Evolutionary conservation across 1,140 invertebrate genomes (phyloP), one percentile per base, ranked within the genome.

Genomic region (Acromyrmex heyeri): DNA sequence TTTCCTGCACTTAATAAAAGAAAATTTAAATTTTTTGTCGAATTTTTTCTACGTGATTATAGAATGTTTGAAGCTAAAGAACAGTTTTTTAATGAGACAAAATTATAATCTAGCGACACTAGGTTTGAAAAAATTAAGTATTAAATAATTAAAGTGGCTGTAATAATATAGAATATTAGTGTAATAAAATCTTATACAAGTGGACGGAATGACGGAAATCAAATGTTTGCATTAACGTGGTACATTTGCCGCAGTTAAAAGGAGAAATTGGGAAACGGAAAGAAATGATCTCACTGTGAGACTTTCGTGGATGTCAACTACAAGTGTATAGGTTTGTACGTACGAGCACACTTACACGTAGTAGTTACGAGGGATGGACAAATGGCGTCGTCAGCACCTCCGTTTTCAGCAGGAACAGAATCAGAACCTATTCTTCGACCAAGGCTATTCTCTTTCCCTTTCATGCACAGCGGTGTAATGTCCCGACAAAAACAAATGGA

Each of bases 311-410:
- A 65, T n/a, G 53, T 73, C 61, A 61, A 65, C 76, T 24, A 61
- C 57, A 62, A 55, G 61, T 57, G 72, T 77, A 81, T 55, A 70
- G 67, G 77, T 90, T 90, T 81, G 75, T 79, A 90, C 62, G 62
- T 90, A 82, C 7, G 72, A 77, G 64, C 76, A 34, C 64, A 86
- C 61, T 59, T 85, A 81, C 62, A 82, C 62, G 44, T 38, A 14
- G 72, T 75, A 88, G 89, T 90, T 90, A 88, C 86, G 72, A 70
- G 85, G 79, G 86, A 81, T 83, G 78, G 87, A 87, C 81, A 90
- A 92, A 92, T 90, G 87, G 89, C 92, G 27, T 85, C 90, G 90
- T 93, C 92, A 92, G 91, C 92, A 92, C 79, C 90, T 92, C 77
- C 87, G 82, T 85, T 92, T 91, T 88, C 77, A 77, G 53, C 90